These are phyloP conservation scores for Ageneiosus marmoratus DNA, from an alignment of 2,113 vertebrate species.

Conservation along the genomic window DNA sequence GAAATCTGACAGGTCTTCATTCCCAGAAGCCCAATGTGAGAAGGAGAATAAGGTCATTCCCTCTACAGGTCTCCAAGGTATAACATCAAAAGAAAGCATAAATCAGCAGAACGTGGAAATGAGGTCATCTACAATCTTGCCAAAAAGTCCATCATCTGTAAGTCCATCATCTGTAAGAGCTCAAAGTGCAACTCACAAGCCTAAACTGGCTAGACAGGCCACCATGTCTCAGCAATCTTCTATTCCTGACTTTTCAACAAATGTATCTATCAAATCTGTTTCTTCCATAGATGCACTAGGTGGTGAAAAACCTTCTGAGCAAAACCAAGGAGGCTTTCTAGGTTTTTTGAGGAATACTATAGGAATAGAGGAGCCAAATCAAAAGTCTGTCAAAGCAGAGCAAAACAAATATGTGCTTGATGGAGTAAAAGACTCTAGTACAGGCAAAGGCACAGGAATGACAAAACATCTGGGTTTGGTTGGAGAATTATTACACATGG, in stretches of 20 bases:
- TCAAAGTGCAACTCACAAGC: constrained; percentile 59
- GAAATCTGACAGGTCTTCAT: constrained; percentile 33
- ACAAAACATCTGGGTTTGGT: constrained; percentile 84
- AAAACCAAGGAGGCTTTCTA: constrained; percentile 78
- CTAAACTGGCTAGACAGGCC: constrained; percentile 67
- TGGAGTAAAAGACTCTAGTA: constrained; percentile 33
- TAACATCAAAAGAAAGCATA: constrained; percentile 48
- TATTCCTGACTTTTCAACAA: constrained; percentile 48
- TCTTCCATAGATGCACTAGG: constrained; percentile 12
- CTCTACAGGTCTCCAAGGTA: constrained; percentile 65
- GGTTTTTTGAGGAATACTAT: constrained; percentile 83
- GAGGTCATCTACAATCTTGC: constrained; percentile 59
- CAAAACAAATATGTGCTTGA: constrained; percentile 48
- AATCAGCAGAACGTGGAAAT: constrained; percentile 49
- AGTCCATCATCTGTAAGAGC: no score
- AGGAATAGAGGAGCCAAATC: constrained; percentile 71
- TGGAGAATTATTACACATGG: constrained; percentile 80
- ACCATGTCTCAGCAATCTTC: constrained; percentile 64
- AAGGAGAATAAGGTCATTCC: constrained; percentile 63
- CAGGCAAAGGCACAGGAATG: constrained; percentile 70
- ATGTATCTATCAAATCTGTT: constrained; percentile 20
- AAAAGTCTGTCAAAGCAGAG: constrained; percentile 63
- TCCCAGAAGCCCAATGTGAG: constrained; percentile 39
- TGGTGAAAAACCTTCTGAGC: constrained; percentile 59
- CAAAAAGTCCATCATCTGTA: constrained; percentile 55